phyloP scores from a whole-genome alignment of 1,140 invertebrate genomes.

The Drosophila mayri region DNA sequence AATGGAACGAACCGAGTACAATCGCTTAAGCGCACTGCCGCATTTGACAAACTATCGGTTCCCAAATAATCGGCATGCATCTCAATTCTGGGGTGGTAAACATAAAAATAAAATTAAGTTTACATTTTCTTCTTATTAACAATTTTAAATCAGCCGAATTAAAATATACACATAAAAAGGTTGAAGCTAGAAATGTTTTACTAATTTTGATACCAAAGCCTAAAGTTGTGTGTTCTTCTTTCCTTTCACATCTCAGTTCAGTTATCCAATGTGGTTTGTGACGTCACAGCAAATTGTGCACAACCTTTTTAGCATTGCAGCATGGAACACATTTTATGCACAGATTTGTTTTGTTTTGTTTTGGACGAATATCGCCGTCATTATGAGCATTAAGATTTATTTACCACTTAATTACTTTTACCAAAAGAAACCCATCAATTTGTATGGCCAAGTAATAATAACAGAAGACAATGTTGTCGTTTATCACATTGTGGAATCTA shows the following conservation, averaged over 20 bases:
- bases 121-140: background rate
- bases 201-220: background rate
- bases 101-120: background rate
- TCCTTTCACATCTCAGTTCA: background rate
- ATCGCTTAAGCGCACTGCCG: slow-evolving; percentile 7
- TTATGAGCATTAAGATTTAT: slow-evolving; percentile 80
- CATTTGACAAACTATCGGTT: background rate
- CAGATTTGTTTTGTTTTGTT: slow-evolving; percentile 45
- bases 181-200: background rate
- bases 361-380: background rate
- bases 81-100: background rate
- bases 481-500: slow-evolving; percentile 78
- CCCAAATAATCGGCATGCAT: slow-evolving; percentile 26
- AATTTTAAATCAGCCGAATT: background rate
- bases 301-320: slow-evolving; percentile 13
- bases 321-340: slow-evolving; percentile 1
- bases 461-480: slow-evolving; percentile 70
- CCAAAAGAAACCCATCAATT: slow-evolving; percentile 53
- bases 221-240: background rate
- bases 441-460: slow-evolving; percentile 79
- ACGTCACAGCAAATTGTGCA: slow-evolving; percentile 9
- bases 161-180: background rate
- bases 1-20: slow-evolving; percentile 48
- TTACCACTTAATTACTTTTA: slow-evolving; percentile 67
- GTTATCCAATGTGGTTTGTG: background rate